Base-by-base conservation (phyloP, 2,888 invertebrate species). In the Spisula solida region DNA sequence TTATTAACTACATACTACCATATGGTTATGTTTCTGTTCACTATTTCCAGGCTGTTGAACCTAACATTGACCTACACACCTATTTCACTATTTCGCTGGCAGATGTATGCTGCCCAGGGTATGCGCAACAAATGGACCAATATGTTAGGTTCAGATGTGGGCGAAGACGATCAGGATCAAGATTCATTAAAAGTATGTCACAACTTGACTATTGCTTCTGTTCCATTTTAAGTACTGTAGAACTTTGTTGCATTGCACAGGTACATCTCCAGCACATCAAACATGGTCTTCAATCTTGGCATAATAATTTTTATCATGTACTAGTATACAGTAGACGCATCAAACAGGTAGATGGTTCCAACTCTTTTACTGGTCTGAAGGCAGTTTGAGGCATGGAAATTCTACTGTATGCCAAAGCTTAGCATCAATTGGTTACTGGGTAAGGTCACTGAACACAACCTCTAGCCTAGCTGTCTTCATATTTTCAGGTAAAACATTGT, bases 81-180 rank as follows among this genome's bases (percentile, higher is more conserved):
- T 0, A 97, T 99, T 90, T 98, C 99, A 87, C 97, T 99, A 94
- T 99, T 99, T 97, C 99, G 99, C 96, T 99, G 99, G 99, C 99
- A 99, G 97, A 97, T 99, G 94, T 99, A 99, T 96, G 98, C 99
- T 2, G 99, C 99, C 10, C 99, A 99, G 96, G 98, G 98, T 56
- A 98, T 99, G 98, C 97, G 98, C 94, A 98, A 98, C 95, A 98
- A 98, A 96, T 98, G 99, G 98, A 96, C 97, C 84, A 97, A 97
- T 91, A 97, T 96, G 93, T 91, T 98, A 92, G 98, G 98, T 0
- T 93, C 94, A 6, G 96, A 96, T 60, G 91, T 96, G 97, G 96
- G 96, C 92, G 97, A 97, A 82, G 97, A 97, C 88, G 98, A 98
- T 81, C 97, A 97, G 81, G 97, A 97, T 82, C 97, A 97, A 94